Percentiles rank a stretch among this genome's conserved stretches.
Evolutionary conservation across 2,113 vertebrate genomes (phyloP).

Genomic region (Mormyrus iriodes): DNA sequence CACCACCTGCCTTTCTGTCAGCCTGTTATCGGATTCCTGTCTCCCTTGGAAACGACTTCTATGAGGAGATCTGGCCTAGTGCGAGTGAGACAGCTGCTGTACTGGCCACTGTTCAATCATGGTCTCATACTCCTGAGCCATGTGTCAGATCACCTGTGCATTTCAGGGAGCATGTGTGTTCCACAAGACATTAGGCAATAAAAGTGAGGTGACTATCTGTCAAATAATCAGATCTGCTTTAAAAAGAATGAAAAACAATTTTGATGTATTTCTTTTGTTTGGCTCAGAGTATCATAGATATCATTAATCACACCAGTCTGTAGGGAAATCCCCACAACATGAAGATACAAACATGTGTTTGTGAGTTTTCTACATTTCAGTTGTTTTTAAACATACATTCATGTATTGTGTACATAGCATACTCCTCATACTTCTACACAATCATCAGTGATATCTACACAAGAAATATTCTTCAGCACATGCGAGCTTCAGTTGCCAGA

Average conservation of each 20-base stretch:
- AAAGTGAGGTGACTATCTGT: not conserved
- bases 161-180: not conserved
- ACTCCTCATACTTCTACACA: not conserved
- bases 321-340: not conserved
- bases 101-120: not conserved
- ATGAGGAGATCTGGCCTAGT: not conserved
- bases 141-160: not conserved
- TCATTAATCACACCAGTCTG: not conserved
- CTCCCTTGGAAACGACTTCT: not conserved
- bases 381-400: not conserved
- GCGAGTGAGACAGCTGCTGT: not conserved
- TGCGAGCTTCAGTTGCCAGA: not conserved
- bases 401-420: not conserved
- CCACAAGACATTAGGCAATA: not conserved
- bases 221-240: not conserved
- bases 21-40: not conserved
- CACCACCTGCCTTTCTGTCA: not conserved
- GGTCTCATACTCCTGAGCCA: not conserved
- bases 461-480: not conserved
- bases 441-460: not conserved
- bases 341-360: not conserved
- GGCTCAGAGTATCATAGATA: not conserved
- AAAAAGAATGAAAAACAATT: not conserved
- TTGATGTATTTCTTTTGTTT: not conserved
- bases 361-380: not conserved